Conservation (phyloP, 1,140 invertebrate species). For the Ooceraea biroi region DNA sequence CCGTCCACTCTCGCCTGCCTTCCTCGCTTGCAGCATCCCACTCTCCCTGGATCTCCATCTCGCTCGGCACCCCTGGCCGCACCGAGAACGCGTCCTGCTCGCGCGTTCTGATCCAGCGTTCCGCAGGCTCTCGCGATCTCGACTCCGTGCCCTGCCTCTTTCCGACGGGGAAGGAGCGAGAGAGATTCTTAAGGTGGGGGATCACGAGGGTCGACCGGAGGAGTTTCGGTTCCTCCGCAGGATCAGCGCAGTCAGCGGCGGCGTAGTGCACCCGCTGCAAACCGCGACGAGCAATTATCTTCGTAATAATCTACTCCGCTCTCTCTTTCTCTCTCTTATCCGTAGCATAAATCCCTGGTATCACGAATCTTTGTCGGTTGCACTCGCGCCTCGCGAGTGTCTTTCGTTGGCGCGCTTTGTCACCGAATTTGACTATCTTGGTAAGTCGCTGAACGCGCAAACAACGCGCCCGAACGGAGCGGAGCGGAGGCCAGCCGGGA, state of each 20-base stretch:
- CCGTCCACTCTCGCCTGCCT: slow-evolving; percentile 84
- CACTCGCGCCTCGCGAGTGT: background rate
- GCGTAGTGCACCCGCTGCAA: background rate
- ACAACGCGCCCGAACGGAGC: background rate
- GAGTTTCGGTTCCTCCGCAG: slow-evolving; percentile 13
- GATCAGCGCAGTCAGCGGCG: slow-evolving; percentile 16
- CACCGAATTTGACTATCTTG: too few species aligned
- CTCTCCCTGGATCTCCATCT: slow-evolving; percentile 68
- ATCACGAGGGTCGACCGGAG: slow-evolving; percentile 41
- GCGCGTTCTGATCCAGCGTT: background rate
- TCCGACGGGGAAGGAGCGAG: background rate
- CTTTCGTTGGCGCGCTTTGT: too few species aligned
- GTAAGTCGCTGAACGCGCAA: too few species aligned
- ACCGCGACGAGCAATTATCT: background rate
- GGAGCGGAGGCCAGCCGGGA: background rate
- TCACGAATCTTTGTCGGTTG: background rate
- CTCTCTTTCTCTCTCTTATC: background rate
- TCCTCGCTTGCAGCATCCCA: slow-evolving; percentile 79
- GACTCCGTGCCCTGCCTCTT: slow-evolving; percentile 10
- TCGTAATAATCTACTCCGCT: background rate
- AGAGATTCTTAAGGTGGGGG: slow-evolving; percentile 44
- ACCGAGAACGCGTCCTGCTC: background rate
- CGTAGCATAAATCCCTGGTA: too few species aligned
- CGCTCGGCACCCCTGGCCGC: slow-evolving; percentile 11
- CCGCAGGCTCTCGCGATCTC: slow-evolving; percentile 1